Evolutionary conservation across 2,888 invertebrate genomes (phyloP), one percentile per base, ranked within the genome.

Genomic region (Abrostola triplasia): DNA sequence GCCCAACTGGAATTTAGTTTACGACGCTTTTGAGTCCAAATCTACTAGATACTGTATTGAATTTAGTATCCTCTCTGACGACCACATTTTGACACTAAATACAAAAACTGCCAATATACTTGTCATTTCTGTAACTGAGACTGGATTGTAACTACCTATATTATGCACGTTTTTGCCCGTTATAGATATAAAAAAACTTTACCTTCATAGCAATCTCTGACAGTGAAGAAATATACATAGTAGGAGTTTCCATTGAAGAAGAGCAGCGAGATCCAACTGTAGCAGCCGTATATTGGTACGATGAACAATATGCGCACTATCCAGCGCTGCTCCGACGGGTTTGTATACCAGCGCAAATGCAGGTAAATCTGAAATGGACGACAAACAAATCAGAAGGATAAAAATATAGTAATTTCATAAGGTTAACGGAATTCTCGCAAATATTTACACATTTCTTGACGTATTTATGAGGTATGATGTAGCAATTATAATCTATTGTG

Each of bases 131-230:
- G 24, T 24, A 24, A 24, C 24, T 24, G 4, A 24, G 24, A 24
- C 4, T 24, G 24, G 24, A 24, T 24, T 1, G 24, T 24, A 24
- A 24, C 24, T 24, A 24, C 1, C 24, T 24, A 24, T 24, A 24
- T 24, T 24, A 24, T 24, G 24, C 1, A 24, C 1, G 1, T 24
- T 24, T 24, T 24, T 56, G 5, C 9, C 24, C 47, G 5, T 50
- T 48, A 36, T 48, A 47, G 54, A 8, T 40, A 4, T 48, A 10
- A 13, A 5, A 7, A 44, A 47, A 61, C 76, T 83, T 81, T 93
- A 98, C 98, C 98, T 97, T 99, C 99, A 95, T 99, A 99, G 94
- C 99, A 99, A 95, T 99, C 99, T 86, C 99, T 96, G 83, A 99
- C 97, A 59, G 99, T 99, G 95, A 99, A 99, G 95, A 99, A 99